Evolutionary conservation across 2,113 vertebrate species (phyloP), one percentile per base, ranked within the genome.

Genomic region (Mus spicilegus): DNA sequence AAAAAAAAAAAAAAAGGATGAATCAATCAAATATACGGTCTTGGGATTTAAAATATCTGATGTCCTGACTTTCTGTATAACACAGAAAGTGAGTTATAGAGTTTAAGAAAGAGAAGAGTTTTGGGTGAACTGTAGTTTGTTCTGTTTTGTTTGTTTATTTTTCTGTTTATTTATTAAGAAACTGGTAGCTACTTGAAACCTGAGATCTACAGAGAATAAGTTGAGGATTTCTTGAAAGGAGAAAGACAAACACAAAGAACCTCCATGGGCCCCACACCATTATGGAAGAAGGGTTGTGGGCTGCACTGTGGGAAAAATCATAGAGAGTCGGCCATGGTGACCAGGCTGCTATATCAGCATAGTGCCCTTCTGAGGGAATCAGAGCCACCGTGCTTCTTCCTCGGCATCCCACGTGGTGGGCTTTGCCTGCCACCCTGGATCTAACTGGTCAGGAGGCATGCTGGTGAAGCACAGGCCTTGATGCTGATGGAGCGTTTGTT

Each of bases 291-390:
- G 20, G 51, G 13, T 9, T 26, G 5, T 39, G 24, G 42, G 14
- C 26, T 54, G 39, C 33, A 36, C 1, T 28, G 0, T 1, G 36
- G 56, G 49, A 87, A 42, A 51, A 26, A 56, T 7, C 42, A 0
- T 0, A 0, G 46, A 2, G 1, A 46, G 12, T 3, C 33, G n/a
- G 56, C 67, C 26, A 1, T 16, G 6, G 9, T 7, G 13, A 9
- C 8, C 19, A 2, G 28, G 26, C 75, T 61, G 0, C 0, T 56
- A 1, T n/a, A 36, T 70, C 16, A 10, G 28, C 36, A 42, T 12
- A 5, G 14, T 16, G 36, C 58, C 36, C 2, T 0, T 84, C 72
- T 54, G 0, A 46, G 36, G 46, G 26, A 13, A n/a, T 39, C 70
- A 17, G 13, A 36, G 6, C 0, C 0, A 10, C 56, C 13, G 61